Conservation (phyloP, 1,140 invertebrate species). For the Drosophila miranda region DNA sequence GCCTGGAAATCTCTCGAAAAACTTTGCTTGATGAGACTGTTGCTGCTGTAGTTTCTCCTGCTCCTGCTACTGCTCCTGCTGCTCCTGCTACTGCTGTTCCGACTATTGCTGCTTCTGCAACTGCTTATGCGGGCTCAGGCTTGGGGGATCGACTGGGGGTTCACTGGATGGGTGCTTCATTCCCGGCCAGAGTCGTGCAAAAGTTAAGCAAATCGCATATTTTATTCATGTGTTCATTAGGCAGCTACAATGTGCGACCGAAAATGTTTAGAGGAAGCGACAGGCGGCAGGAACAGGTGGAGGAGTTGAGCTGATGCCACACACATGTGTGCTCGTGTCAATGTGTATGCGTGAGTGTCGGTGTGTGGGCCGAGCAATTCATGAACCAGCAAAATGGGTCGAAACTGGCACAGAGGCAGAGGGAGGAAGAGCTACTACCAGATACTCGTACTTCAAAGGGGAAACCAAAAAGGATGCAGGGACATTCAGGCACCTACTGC, state of each 20-base stretch:
- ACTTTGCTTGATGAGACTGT: conserved; percentile 49
- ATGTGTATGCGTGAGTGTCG: not conserved
- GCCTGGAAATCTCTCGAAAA: conserved; percentile 43
- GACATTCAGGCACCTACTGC: conserved; percentile 49
- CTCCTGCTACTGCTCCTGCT: not conserved
- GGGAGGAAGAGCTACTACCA: no score
- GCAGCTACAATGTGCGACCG: conserved; percentile 80
- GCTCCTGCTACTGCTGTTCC: conserved; percentile 19
- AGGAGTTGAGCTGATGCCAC: conserved; percentile 14
- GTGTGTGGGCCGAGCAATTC: conserved; percentile 38
- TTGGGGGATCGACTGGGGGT: not conserved
- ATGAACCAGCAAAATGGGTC: conserved; percentile 76
- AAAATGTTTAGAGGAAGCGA: conserved; percentile 78
- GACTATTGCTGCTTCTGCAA: not conserved
- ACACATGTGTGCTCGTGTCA: not conserved
- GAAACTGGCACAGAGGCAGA: conserved; percentile 4
- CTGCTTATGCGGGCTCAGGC: conserved; percentile 45
- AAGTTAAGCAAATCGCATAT: conserved; percentile 81
- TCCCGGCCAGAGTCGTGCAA: conserved; percentile 62
- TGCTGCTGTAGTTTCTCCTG: conserved; percentile 16
- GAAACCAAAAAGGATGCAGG: conserved; percentile 57
- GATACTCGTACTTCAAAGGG: conserved; percentile 57
- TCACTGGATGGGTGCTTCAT: not conserved
- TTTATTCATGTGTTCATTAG: conserved; percentile 81
- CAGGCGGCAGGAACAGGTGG: conserved; percentile 21